These are phyloP conservation scores for Leptopterna dolabrata DNA, from an alignment of 2,888 invertebrate genomes.

Conservation along the genomic window DNA sequence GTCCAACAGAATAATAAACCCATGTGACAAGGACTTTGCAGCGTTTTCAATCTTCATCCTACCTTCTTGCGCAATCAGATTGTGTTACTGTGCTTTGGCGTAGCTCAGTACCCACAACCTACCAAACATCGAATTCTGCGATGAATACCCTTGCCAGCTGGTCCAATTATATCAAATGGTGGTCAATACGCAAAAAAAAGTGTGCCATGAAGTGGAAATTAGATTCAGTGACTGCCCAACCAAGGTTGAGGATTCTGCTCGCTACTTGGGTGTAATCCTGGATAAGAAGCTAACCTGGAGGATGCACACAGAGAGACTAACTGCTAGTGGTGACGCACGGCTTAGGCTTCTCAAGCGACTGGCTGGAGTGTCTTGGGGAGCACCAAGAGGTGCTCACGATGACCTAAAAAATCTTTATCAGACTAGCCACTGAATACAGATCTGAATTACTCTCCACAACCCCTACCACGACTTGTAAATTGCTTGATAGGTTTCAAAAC, in stretches of 20 bases:
- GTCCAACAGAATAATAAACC: too few relatives aligned
- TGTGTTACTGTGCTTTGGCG: too few relatives aligned
- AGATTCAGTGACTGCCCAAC: neutral
- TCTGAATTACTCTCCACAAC: too few relatives aligned
- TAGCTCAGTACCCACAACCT: neutral
- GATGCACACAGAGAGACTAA: neutral
- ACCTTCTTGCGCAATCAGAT: too few relatives aligned
- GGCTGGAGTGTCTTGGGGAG: neutral
- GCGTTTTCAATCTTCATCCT: too few relatives aligned
- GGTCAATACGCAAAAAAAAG: too few relatives aligned
- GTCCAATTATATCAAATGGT: neutral
- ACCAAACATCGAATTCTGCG: neutral
- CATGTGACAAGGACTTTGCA: too few relatives aligned
- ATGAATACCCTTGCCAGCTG: neutral
- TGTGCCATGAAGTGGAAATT: neutral
- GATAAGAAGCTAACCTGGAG: too few relatives aligned
- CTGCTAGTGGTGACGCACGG: neutral
- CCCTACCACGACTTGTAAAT: neutral
- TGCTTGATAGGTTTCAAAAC: neutral
- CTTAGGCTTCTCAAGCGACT: neutral
- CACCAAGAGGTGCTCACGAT: neutral
- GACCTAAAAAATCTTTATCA: too few relatives aligned
- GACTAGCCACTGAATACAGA: too few relatives aligned
- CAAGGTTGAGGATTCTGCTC: neutral
- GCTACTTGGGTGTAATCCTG: too few relatives aligned